Conservation (phyloP, 2,113 vertebrate genomes). For the Oxyura jamaicensis region DNA sequence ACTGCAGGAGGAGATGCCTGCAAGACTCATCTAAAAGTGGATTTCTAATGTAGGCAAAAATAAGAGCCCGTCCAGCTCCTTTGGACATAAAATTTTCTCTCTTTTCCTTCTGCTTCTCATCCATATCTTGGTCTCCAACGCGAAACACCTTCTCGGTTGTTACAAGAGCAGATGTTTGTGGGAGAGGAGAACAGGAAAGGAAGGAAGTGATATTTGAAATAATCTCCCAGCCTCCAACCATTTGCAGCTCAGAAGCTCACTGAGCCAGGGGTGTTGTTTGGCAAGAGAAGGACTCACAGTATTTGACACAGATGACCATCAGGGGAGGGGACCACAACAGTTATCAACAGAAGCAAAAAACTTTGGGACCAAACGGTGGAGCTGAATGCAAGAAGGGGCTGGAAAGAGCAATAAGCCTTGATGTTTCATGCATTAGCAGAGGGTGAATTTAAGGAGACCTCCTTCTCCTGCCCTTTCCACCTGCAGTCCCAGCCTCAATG, state of each 20-base stretch:
- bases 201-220: background rate
- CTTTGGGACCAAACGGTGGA: background rate
- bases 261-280: background rate
- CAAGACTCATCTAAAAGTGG: background rate
- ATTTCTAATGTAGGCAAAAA: background rate
- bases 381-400: rapidly evolving
- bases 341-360: background rate
- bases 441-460: background rate
- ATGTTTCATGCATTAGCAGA: background rate
- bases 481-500: background rate
- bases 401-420: background rate
- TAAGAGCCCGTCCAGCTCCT: background rate
- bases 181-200: background rate
- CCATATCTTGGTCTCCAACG: background rate
- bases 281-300: background rate
- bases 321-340: background rate
- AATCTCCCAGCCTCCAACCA: background rate
- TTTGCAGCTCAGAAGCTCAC: background rate
- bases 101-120: background rate
- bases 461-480: background rate
- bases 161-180: background rate
- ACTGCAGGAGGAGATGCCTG: background rate
- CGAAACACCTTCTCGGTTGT: background rate
- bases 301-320: background rate
- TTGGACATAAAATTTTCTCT: background rate